Conservation (phyloP, 1,140 invertebrate genomes). For the Lucilia cuprina region DNA sequence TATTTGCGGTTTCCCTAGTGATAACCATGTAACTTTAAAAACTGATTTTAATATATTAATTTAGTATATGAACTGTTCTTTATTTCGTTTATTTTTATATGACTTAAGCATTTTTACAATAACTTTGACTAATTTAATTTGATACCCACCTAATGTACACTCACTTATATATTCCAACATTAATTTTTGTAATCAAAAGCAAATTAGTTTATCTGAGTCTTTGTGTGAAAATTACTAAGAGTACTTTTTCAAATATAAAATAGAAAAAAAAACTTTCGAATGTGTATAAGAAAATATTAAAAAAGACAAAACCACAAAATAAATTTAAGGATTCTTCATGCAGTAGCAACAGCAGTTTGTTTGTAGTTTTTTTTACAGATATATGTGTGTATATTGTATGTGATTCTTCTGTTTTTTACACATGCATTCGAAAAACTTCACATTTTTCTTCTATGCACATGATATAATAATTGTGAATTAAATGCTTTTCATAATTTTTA, state of each 20-base stretch:
- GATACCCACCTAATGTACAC: not conserved
- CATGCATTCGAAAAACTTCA: not conserved
- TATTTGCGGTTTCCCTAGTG: too few relatives aligned
- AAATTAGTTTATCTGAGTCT: conserved; percentile 30
- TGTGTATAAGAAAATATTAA: not conserved
- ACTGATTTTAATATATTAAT: too few relatives aligned
- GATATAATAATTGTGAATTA: conserved; percentile 7
- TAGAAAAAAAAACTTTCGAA: not conserved
- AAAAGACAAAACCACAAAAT: not conserved
- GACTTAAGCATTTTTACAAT: too few relatives aligned
- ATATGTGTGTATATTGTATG: too few relatives aligned
- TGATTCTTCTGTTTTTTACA: not conserved
- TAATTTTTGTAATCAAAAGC: conserved; percentile 33
- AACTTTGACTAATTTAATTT: too few relatives aligned
- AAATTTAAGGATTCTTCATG: not conserved
- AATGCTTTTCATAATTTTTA: not conserved
- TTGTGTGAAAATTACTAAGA: conserved; percentile 21
- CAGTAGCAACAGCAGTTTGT: not conserved
- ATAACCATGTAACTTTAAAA: too few relatives aligned
- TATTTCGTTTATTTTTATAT: too few relatives aligned
- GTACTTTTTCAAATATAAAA: not conserved
- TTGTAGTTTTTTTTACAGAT: not conserved
- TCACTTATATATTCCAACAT: not conserved
- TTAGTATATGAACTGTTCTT: too few relatives aligned
- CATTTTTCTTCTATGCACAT: not conserved